Evolutionary conservation across 2,797 vertebrate genomes (phyloP).

Genomic region (Glossophaga mutica): DNA sequence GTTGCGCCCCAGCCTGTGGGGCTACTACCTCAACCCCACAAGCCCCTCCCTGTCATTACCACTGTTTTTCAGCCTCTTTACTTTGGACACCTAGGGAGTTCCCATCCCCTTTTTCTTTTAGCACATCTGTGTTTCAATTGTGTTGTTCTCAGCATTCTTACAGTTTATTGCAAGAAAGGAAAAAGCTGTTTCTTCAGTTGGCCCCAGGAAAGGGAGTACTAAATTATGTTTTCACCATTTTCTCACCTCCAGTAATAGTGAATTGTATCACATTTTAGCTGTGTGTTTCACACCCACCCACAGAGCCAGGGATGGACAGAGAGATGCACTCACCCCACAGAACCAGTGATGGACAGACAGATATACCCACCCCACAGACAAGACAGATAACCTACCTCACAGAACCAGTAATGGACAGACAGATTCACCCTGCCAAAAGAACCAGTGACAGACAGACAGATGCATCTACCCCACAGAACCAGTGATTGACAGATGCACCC

Average conservation of each 20-base stretch:
- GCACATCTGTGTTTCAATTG: accelerated
- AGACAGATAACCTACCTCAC: too few species aligned
- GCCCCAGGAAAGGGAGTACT: neutral
- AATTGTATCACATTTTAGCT: neutral
- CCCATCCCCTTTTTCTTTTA: too few species aligned
- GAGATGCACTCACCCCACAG: too few species aligned
- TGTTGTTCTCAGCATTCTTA: neutral
- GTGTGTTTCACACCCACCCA: neutral
- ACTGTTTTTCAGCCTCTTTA: accelerated
- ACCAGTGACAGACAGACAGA: too few species aligned
- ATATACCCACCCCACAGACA: too few species aligned
- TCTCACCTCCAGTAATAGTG: neutral
- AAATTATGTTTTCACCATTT: accelerated
- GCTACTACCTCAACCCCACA: neutral
- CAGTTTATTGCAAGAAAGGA: neutral
- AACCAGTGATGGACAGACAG: too few species aligned
- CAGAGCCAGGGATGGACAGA: too few species aligned
- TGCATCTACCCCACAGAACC: too few species aligned
- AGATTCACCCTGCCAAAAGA: too few species aligned
- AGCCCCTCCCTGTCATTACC: neutral
- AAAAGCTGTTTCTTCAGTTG: neutral
- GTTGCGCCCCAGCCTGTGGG: too few species aligned
- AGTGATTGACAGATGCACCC: too few species aligned
- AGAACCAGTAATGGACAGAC: too few species aligned
- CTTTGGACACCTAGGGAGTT: neutral